Evolutionary conservation across 2,113 vertebrate genomes (phyloP), one percentile per base, ranked within the genome.

Genomic region (Crypturellus undulatus): DNA sequence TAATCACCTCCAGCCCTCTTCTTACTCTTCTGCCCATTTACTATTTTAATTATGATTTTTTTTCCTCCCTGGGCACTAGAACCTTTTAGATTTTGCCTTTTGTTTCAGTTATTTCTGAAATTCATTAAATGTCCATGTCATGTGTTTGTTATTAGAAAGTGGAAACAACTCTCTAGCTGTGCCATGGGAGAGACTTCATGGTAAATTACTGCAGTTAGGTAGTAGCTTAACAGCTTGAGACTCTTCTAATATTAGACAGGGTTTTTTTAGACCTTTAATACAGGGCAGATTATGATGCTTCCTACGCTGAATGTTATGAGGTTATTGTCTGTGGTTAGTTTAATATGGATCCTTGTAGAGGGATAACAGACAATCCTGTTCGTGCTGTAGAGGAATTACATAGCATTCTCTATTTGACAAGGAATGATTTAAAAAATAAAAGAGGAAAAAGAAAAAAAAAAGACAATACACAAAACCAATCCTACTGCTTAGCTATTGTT

Each of bases 101-200:
- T 32, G 42, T 38, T 96, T 81, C 77, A 75, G 92, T 96, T 97
- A 95, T 98, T 97, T 93, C 32, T n/a, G 96, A 96, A 98, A 95
- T 93, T 97, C 97, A 96, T 98, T 97, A 98, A 96, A 79, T 45
- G 79, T 95, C 79, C 52, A 60, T 79, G 88, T 96, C 96, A 97
- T 81, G 81, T 88, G 49, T 42, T 97, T 49, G 3, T 97, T 96
- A 93, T 93, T 95, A 95, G 97, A 96, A 95, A 95, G 93, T 42
- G 82, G 60, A 92, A 94, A 94, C 95, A 96, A 93, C 75, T 69
- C 80, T 6, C 69, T 78, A 84, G 69, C 87, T 71, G 83, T 94
- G 89, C 93, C 91, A 71, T 26, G 84, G 96, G 96, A 98, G 96
- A 95, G 92, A 49, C 79, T 86, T 81, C 86, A 75, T 85, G 95